Conservation (phyloP, 2,113 vertebrate genomes). For the Carassius carassius region DNA sequence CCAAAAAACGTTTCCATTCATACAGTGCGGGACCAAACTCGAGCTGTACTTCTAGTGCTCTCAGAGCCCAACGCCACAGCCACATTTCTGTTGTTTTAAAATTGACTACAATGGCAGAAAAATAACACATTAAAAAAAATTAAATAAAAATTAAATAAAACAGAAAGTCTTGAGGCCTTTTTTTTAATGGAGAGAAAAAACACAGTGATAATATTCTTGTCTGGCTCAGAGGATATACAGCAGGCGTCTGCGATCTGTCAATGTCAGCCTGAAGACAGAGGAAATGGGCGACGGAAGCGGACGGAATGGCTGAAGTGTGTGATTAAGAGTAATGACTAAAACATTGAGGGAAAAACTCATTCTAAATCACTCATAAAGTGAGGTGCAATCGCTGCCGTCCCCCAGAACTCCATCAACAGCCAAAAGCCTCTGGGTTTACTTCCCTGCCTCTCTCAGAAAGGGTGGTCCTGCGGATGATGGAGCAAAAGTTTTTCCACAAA, state of each 20-base stretch:
- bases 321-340: conserved; percentile 84
- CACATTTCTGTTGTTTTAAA: conserved; percentile 47
- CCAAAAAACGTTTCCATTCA: background rate
- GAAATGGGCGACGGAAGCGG: conserved; percentile 77
- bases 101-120: conserved; percentile 47
- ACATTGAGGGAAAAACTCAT: conserved; percentile 75
- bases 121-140: background rate
- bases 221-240: conserved; percentile 72
- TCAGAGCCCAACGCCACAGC: no score
- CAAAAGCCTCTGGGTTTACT: conserved; percentile 9
- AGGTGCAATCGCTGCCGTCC: conserved; percentile 64
- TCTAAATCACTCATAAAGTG: conserved; percentile 80
- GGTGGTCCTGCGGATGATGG: conserved; percentile 19
- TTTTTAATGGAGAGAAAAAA: conserved; percentile 66
- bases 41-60: no score
- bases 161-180: conserved; percentile 67
- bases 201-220: conserved; percentile 78
- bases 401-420: conserved; percentile 58
- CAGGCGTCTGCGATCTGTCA: conserved; percentile 77
- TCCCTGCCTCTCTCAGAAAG: conserved; percentile 18
- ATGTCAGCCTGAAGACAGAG: conserved; percentile 80
- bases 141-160: conserved; percentile 10
- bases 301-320: conserved; percentile 79
- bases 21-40: background rate
- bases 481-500: background rate